These are phyloP conservation scores for Dendrophyllia cribrosa DNA, from an alignment of 64 coral and sea anemone species.

Conservation along the genomic window DNA sequence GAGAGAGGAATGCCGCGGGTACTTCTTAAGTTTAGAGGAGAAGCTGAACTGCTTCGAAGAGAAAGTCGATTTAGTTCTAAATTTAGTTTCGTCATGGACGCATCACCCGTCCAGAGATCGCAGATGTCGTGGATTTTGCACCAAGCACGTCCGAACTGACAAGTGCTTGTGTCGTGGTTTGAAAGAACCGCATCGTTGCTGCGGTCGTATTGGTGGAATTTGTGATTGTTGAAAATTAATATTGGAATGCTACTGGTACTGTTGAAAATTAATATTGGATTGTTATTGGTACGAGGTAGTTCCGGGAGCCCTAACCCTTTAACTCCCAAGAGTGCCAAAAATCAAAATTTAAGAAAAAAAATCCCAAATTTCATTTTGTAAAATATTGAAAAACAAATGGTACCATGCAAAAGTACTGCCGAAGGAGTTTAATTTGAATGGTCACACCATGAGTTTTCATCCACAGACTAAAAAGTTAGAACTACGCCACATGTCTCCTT, in stretches of 20 bases:
- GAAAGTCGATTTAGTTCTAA: conserved; percentile 27
- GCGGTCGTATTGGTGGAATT: conserved; percentile 43
- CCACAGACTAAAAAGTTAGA: too few species aligned
- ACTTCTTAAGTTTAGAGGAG: conserved; percentile 13
- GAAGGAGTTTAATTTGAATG: too few species aligned
- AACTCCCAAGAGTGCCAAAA: too few species aligned
- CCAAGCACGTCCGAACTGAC: conserved; percentile 65
- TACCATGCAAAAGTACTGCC: too few species aligned
- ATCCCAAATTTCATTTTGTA: too few species aligned
- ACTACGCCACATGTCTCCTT: too few species aligned
- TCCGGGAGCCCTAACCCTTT: too few species aligned
- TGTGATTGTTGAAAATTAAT: conserved; percentile 46
- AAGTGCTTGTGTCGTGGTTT: conserved; percentile 73
- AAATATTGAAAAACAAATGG: too few species aligned
- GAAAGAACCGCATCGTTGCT: conserved; percentile 56
- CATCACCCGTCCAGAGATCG: background rate
- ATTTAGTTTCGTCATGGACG: conserved; percentile 22
- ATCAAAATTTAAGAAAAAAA: too few species aligned
- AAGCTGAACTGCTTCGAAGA: conserved; percentile 26
- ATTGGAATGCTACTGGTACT: background rate
- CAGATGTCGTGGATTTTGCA: conserved; percentile 55
- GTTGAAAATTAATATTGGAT: background rate
- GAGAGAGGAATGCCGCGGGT: background rate
- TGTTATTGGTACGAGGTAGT: background rate
- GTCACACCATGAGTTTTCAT: too few species aligned